Percentiles rank a stretch among this genome's conserved stretches.
Evolutionary conservation across 1,140 invertebrate genomes (phyloP).

Genomic region (Drosophila suzukii): DNA sequence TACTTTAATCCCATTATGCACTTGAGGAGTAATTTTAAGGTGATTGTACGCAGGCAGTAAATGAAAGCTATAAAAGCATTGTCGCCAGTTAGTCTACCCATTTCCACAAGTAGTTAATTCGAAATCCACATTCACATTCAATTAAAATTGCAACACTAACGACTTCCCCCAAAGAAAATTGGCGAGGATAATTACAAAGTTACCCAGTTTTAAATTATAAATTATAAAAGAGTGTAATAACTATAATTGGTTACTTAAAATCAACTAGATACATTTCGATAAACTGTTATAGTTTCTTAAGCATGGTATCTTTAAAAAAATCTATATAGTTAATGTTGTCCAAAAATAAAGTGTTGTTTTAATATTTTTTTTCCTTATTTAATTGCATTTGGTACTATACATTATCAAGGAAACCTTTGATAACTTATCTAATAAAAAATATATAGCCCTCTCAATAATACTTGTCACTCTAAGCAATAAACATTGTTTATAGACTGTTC

Average conservation of each 20-base stretch:
- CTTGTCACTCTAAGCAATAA: neutral
- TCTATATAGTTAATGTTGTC: neutral
- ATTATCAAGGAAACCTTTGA: neutral
- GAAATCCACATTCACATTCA: neutral
- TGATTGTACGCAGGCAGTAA: slow-evolving; percentile 2
- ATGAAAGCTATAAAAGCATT: slow-evolving; percentile 1
- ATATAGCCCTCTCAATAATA: neutral
- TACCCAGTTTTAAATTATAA: neutral
- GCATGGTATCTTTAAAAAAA: no score
- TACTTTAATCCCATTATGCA: slow-evolving; percentile 20
- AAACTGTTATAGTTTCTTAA: neutral
- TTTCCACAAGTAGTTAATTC: neutral
- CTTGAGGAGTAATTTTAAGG: slow-evolving; percentile 4
- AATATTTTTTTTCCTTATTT: neutral
- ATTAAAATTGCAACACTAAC: neutral
- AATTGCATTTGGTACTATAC: neutral
- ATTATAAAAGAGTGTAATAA: neutral
- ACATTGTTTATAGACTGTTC: neutral
- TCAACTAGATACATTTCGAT: neutral
- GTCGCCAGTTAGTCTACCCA: slow-evolving; percentile 15
- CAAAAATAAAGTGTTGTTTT: neutral
- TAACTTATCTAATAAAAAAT: neutral
- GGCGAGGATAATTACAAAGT: neutral
- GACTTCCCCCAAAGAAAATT: neutral
- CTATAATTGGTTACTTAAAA: neutral